Percentiles rank a stretch among this genome's conserved stretches.
phyloP scores from a whole-genome alignment of 1,140 invertebrate species.

The Apis cerana region DNA sequence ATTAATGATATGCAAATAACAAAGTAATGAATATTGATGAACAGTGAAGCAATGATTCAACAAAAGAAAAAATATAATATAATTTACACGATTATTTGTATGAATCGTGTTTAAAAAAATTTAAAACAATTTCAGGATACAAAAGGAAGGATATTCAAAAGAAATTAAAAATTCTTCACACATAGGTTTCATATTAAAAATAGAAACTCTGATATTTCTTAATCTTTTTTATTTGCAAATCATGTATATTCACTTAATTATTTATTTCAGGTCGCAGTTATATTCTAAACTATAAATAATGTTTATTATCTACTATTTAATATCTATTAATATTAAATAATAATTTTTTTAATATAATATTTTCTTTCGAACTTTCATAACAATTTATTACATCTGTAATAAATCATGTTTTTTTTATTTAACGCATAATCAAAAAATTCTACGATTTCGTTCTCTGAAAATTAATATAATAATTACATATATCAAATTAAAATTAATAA shows the following conservation, averaged over 20 bases:
- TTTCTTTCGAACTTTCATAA: background rate
- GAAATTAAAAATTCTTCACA: background rate
- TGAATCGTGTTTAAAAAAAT: background rate
- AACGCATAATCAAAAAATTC: no score
- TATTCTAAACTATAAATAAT: conserved; percentile 12
- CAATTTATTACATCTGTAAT: conserved; percentile 11
- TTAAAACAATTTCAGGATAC: background rate
- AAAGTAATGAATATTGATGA: background rate
- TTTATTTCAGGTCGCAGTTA: conserved; percentile 10
- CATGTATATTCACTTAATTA: conserved; percentile 3
- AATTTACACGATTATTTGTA: background rate
- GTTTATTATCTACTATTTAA: background rate
- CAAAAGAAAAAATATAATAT: background rate
- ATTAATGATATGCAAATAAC: background rate
- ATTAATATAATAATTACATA: no score
- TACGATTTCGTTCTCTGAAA: no score
- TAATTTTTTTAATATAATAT: background rate
- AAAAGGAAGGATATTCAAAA: conserved; percentile 9
- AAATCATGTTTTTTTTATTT: background rate
- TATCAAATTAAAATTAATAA: background rate
- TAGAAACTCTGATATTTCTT: background rate
- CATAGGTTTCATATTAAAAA: conserved; percentile 9
- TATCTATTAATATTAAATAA: background rate
- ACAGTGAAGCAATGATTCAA: background rate
- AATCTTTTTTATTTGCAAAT: conserved; percentile 33